A percentile compares a stretch with the other conserved stretches of the same genome.
phyloP scores from a whole-genome alignment of 2,888 invertebrate species.

The Mylabris sibirica region DNA sequence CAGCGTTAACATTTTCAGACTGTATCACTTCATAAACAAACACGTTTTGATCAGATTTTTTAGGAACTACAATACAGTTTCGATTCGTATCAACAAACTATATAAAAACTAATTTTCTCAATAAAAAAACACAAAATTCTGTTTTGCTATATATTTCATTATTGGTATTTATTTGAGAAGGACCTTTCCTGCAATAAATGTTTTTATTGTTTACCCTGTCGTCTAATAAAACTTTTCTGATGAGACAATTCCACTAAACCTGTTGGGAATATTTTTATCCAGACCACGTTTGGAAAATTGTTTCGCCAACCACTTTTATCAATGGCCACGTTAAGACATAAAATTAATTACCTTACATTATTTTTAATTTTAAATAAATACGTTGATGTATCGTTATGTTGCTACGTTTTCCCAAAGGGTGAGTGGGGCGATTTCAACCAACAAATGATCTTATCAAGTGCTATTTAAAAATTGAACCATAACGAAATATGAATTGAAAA shows the following conservation, averaged over 20 bases:
- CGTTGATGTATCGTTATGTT: conserved; percentile 47
- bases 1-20: neutral
- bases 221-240: conserved; percentile 19
- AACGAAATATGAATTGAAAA: neutral
- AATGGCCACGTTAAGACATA: conserved; percentile 22
- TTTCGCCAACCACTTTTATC: neutral
- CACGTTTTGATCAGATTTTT: neutral
- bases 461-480: neutral
- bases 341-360: conserved; percentile 27
- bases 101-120: neutral
- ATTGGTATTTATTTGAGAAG: conserved; percentile 12
- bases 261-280: conserved; percentile 5
- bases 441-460: neutral
- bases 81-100: neutral
- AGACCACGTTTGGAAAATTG: conserved; percentile 11
- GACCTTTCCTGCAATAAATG: conserved; percentile 24
- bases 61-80: neutral
- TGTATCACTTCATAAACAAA: conserved; percentile 3
- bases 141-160: neutral
- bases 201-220: conserved; percentile 17
- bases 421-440: conserved; percentile 35
- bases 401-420: conserved; percentile 64
- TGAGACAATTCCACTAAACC: conserved; percentile 15
- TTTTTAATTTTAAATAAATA: conserved; percentile 29
- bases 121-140: conserved; percentile 17